Evolutionary conservation across 2,797 vertebrate species (phyloP).

Genomic region (Chanos chanos): DNA sequence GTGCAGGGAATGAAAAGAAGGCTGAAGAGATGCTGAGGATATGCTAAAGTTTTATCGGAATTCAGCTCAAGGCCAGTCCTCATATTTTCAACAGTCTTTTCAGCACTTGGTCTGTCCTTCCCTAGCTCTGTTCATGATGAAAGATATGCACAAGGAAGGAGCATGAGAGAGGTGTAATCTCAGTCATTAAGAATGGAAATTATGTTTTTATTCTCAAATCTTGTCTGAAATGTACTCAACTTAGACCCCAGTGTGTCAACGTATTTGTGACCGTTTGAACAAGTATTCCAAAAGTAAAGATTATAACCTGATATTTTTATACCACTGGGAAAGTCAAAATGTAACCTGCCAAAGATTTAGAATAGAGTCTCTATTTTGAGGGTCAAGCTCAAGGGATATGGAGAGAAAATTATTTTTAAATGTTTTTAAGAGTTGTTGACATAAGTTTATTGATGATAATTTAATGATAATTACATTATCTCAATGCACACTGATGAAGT

Average conservation of each 20-base stretch:
- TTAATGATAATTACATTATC: not conserved
- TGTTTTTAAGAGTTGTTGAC: constrained; percentile 7
- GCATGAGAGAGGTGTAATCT: too few species aligned
- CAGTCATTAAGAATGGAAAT: too few species aligned
- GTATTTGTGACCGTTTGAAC: too few species aligned
- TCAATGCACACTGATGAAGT: constrained; percentile 27
- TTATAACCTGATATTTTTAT: constrained; percentile 39
- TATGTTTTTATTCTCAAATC: not conserved
- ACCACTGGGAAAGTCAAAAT: constrained; percentile 35
- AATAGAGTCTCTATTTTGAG: constrained; percentile 10
- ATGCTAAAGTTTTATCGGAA: too few species aligned
- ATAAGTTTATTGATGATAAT: not conserved
- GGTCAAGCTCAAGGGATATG: not conserved
- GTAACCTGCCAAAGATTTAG: constrained; percentile 55
- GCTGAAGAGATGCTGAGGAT: too few species aligned
- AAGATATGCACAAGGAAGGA: too few species aligned
- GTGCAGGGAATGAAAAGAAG: too few species aligned
- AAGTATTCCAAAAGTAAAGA: constrained; percentile 30
- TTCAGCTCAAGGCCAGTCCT: too few species aligned
- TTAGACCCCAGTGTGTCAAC: too few species aligned
- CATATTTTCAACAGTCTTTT: not conserved
- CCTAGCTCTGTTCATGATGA: too few species aligned
- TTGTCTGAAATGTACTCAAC: too few species aligned
- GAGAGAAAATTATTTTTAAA: constrained; percentile 33
- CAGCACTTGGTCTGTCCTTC: too few species aligned